Percentiles rank a stretch among this genome's conserved stretches.
Conservation (phyloP, 1,140 invertebrate genomes). For the Drosophila nigromelanica region DNA sequence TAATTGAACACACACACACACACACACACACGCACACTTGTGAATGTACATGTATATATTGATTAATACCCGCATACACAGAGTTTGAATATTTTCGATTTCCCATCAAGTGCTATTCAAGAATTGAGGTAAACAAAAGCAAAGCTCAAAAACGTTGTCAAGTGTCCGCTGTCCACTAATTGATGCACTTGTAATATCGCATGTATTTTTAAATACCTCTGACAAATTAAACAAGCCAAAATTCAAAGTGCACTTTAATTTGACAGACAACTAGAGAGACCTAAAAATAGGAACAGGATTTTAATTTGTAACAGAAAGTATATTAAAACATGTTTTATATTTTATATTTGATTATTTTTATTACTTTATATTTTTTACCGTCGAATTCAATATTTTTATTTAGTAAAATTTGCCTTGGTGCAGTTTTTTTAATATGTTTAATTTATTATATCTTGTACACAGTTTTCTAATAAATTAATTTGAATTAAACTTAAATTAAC, state of each 20-base stretch:
- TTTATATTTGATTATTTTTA: no score
- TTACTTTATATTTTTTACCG: no score
- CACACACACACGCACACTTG: slow-evolving; percentile 7
- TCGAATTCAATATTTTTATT: no score
- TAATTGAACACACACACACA: slow-evolving; percentile 60
- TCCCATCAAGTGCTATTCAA: slow-evolving; percentile 59
- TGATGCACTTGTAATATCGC: slow-evolving; percentile 35
- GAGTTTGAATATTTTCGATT: slow-evolving; percentile 16
- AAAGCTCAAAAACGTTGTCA: slow-evolving; percentile 32
- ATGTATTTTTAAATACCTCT: slow-evolving; percentile 21
- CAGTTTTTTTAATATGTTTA: no score
- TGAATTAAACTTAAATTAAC: no score
- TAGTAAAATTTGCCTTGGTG: no score
- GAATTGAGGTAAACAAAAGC: slow-evolving; percentile 50
- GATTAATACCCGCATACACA: background rate
- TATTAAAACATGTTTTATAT: no score
- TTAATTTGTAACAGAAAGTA: background rate
- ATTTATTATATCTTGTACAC: no score
- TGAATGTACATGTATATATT: no score
- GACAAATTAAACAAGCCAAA: slow-evolving; percentile 20
- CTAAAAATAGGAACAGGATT: background rate
- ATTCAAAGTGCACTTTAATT: slow-evolving; percentile 25
- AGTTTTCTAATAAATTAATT: no score
- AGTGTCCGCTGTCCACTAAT: slow-evolving; percentile 37
- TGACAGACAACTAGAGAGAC: slow-evolving; percentile 16